A percentile compares a stretch with the other conserved stretches of the same genome.
phyloP scores from a whole-genome alignment of 2,888 invertebrate genomes.

The Rhynchonema sp. region DNA sequence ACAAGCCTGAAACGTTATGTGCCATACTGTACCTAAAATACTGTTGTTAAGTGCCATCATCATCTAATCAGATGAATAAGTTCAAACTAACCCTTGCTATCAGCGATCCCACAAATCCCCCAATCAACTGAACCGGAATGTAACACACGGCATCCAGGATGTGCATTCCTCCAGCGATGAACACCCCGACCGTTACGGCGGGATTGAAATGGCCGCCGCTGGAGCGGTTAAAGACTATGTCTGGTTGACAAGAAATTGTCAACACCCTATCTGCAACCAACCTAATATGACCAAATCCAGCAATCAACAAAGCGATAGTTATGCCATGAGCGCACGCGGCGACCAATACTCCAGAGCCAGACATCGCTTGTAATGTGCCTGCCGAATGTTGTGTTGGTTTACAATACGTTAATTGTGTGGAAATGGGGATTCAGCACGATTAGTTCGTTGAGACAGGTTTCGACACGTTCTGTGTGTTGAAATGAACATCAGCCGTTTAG shows the following conservation, averaged over 20 bases:
- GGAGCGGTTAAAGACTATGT: neutral
- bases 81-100: constrained; percentile 13
- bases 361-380: constrained; percentile 2
- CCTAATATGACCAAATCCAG: constrained; percentile 19
- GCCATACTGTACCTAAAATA: too few species aligned
- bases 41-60: too few species aligned
- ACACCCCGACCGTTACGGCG: constrained; percentile 29
- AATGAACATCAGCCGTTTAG: too few species aligned
- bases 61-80: neutral
- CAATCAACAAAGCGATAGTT: constrained; percentile 16
- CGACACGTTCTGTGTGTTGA: too few species aligned
- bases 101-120: constrained; percentile 23
- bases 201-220: constrained; percentile 34
- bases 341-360: constrained; percentile 10
- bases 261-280: constrained; percentile 1
- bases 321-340: constrained; percentile 19
- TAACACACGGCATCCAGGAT: constrained; percentile 22
- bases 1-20: too few species aligned
- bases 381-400: too few species aligned
- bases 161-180: constrained; percentile 21
- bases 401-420: too few species aligned
- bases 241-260: too few species aligned
- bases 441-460: too few species aligned
- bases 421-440: too few species aligned
- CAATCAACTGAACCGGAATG: constrained; percentile 25